A percentile compares a stretch with the other conserved stretches of the same genome.
These are phyloP conservation scores for Patella ulyssiponensis DNA, from an alignment of 2,888 invertebrate genomes.

Conservation along the genomic window DNA sequence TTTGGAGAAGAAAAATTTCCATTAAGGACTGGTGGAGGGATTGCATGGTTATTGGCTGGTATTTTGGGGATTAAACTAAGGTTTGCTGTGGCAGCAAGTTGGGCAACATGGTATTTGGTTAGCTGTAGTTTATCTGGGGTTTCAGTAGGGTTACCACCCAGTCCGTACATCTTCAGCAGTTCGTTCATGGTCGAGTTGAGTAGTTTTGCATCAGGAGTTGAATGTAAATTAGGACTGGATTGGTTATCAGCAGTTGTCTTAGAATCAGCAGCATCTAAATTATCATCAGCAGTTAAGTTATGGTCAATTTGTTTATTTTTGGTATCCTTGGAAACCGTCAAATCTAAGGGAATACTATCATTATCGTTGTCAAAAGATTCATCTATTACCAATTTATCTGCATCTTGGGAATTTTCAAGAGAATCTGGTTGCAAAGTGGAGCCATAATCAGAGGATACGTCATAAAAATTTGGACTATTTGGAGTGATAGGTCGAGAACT, in stretches of 20 bases:
- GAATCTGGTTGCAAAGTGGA: constrained; percentile 4
- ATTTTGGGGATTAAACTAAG: neutral
- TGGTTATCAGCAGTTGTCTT: constrained; percentile 14
- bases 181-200: constrained; percentile 86
- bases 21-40: constrained; percentile 6
- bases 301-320: neutral
- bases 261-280: constrained; percentile 13
- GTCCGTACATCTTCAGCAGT: constrained; percentile 82
- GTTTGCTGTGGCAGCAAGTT: constrained; percentile 9
- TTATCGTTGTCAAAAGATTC: neutral
- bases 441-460: constrained; percentile 18
- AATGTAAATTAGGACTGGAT: neutral
- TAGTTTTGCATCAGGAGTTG: constrained; percentile 66
- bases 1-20: constrained; percentile 11
- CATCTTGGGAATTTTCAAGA: constrained; percentile 2
- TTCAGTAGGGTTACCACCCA: constrained; percentile 77
- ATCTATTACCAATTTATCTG: constrained; percentile 10
- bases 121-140: neutral
- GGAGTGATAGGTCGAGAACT: constrained; percentile 1
- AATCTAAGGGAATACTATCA: constrained; percentile 28
- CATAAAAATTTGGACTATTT: neutral
- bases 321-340: constrained; percentile 24
- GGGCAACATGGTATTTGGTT: constrained; percentile 5
- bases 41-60: neutral
- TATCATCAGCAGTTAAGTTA: neutral